Evolutionary conservation across 2,888 invertebrate species (phyloP).

Genomic region (Caenorhabditis sp.): DNA sequence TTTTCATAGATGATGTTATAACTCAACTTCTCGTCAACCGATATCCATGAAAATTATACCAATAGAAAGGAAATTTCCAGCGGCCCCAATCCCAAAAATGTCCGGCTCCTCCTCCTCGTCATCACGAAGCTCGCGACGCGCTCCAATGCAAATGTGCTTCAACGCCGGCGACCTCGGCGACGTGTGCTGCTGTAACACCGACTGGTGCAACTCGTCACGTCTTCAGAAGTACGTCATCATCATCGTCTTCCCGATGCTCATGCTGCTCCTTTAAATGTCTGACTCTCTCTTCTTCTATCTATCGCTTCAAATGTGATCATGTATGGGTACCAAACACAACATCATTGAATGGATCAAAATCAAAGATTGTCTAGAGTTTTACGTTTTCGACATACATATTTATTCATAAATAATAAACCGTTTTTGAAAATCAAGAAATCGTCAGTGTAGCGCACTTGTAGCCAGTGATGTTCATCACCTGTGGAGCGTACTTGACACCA

Average conservation of each 20-base stretch:
- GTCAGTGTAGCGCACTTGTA: conserved; percentile 49
- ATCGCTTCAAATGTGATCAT: conserved; percentile 29
- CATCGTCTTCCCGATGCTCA: conserved; percentile 15
- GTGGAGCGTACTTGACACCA: conserved; percentile 47
- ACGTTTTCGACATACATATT: background rate
- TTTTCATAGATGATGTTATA: background rate
- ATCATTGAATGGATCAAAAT: conserved; percentile 11
- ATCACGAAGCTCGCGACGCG: conserved; percentile 38
- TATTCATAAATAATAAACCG: background rate
- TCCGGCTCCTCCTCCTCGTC: conserved; percentile 19
- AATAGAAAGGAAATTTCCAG: conserved; percentile 13
- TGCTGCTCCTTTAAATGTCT: background rate
- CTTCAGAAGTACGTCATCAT: conserved; percentile 8
- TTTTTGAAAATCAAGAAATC: conserved; percentile 16
- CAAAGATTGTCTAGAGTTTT: background rate
- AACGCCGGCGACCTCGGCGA: conserved; percentile 70
- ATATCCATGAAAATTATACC: too few relatives aligned
- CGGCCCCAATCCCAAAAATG: conserved; percentile 30
- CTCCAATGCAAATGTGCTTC: conserved; percentile 67
- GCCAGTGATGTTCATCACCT: conserved; percentile 27
- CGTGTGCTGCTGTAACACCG: conserved; percentile 72
- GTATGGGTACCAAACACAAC: conserved; percentile 36
- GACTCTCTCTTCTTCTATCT: conserved; percentile 6
- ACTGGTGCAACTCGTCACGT: conserved; percentile 66
- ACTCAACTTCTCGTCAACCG: too few relatives aligned